These are phyloP conservation scores for Cathartes aura DNA, from an alignment of 2,113 vertebrate genomes.

Conservation along the genomic window DNA sequence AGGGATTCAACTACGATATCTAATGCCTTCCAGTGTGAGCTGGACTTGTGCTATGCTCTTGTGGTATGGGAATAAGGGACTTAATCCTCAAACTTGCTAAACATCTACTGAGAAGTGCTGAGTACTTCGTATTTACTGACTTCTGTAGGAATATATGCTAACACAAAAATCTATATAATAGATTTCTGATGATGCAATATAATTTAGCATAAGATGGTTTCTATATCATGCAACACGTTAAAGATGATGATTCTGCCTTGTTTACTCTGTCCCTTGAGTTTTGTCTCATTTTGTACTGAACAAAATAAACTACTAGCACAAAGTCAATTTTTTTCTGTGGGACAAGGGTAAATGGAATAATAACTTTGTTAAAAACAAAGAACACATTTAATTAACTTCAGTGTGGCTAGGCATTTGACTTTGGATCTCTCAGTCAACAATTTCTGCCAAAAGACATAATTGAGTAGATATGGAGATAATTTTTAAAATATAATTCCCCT, in stretches of 20 bases:
- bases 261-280: background rate
- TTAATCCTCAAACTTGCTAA: background rate
- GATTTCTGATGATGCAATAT: background rate
- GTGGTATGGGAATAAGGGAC: background rate
- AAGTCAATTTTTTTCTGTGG: background rate
- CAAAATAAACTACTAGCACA: background rate
- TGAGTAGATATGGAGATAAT: background rate
- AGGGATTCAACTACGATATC: accelerated
- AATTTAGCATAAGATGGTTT: background rate
- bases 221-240: background rate
- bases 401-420: background rate
- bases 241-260: background rate
- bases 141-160: background rate
- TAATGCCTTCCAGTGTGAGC: background rate
- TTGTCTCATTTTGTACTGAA: background rate
- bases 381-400: background rate
- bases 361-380: background rate
- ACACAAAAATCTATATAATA: background rate
- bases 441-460: background rate
- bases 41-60: background rate
- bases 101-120: background rate
- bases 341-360: background rate
- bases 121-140: background rate
- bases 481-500: background rate
- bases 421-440: background rate